phyloP scores from a whole-genome alignment of 1,140 invertebrate genomes.

The Lordiphosa clarofinis region DNA sequence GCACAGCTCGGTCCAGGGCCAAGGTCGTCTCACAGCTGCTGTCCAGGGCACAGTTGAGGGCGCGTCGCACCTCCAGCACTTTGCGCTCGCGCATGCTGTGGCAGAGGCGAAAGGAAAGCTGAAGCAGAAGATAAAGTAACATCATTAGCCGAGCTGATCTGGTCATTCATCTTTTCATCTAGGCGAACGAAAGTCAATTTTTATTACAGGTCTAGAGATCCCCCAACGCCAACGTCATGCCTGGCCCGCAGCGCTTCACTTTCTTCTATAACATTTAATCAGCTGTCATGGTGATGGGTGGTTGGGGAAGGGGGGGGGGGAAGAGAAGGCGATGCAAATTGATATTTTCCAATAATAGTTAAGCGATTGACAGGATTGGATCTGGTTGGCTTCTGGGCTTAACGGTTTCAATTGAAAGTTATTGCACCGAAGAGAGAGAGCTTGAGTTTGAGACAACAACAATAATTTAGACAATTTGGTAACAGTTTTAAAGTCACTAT shows the following conservation, averaged over 20 bases:
- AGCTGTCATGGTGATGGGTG: too few relatives aligned
- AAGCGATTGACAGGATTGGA: conserved; percentile 32
- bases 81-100: conserved; percentile 83
- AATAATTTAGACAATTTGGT: too few relatives aligned
- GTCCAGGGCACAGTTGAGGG: conserved; percentile 80
- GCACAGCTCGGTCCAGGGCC: conserved; percentile 80
- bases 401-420: not conserved
- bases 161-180: conserved; percentile 46
- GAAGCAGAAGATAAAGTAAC: conserved; percentile 9
- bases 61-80: conserved; percentile 81
- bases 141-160: conserved; percentile 24
- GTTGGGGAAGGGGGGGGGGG: not conserved
- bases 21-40: conserved; percentile 71
- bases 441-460: too few relatives aligned
- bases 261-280: conserved; percentile 16
- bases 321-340: conserved; percentile 35
- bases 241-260: conserved; percentile 41
- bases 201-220: conserved; percentile 2
- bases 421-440: too few relatives aligned
- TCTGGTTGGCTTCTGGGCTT: conserved; percentile 13
- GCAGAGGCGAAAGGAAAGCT: conserved; percentile 85
- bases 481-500: too few relatives aligned
- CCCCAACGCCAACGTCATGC: conserved; percentile 42
- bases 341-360: conserved; percentile 64
- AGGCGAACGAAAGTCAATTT: conserved; percentile 50